Evolutionary conservation across 2,113 vertebrate genomes (phyloP), one percentile per base, ranked within the genome.

Genomic region (Rousettus leschenaultii): DNA sequence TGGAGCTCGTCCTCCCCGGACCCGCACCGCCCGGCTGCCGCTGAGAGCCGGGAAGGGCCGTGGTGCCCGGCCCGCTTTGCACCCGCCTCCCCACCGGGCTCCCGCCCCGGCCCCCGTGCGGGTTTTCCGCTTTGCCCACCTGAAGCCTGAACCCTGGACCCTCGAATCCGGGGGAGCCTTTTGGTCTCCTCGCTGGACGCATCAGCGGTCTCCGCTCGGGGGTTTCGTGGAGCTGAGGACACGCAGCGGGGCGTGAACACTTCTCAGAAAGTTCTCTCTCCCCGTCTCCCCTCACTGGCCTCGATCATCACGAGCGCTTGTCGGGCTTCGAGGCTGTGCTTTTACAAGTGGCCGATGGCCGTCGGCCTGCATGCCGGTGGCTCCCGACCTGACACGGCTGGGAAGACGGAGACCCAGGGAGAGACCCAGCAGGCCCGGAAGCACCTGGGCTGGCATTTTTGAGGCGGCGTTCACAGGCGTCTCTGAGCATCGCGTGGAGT

Each of bases 11-110:
- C 45, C 73, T 30, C 33, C 51, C 33, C 38, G 48, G 11, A 43
- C 40, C 12, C 3, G 78, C 3, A 14, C 30, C 1, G 70, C 66
- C 1, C 40, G 13, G 12, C 16, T 0, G 1, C 13, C 63, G 86
- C 48, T 63, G 1, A 14, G 43, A 57, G 45, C 22, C 22, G 77
- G 88, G 70, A 63, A 35, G 14, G 24, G 43, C 43, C 43, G 66
- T 15, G 24, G 48, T 21, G 48, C 33, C 9, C 4, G 0, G 53
- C 38, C 19, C 2, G 7, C 26, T n/a, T 24, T 26, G 48, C 6
- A 1, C 19, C 7, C 68, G 70, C 38, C 51, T 79, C 45, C 57
- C 21, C 45, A 2, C 16, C 1, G 28, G 33, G 28, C 38, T 18
- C 48, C 28, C 28, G 7, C 14, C 0, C 1, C 40, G 61, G 22